These are phyloP conservation scores for Brachypteracias leptosomus DNA, from an alignment of 2,113 vertebrate genomes.

Conservation along the genomic window DNA sequence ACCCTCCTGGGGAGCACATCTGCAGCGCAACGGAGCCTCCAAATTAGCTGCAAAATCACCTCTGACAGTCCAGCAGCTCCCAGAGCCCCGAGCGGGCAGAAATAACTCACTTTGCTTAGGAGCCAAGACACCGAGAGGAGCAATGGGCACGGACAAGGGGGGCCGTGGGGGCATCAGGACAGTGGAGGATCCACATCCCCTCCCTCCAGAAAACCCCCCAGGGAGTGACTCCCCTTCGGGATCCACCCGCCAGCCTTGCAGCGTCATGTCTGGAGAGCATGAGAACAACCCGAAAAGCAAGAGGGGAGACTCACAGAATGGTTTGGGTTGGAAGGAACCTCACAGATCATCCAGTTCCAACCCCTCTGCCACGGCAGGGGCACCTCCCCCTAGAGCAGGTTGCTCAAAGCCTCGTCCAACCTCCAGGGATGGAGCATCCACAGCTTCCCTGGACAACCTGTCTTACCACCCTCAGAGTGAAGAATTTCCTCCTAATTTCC, in stretches of 20 bases:
- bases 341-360: too few species aligned
- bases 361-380: too few species aligned
- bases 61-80: background rate
- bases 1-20: background rate
- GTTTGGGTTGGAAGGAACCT: too few species aligned
- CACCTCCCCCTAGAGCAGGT: too few species aligned
- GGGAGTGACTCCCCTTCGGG: background rate
- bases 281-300: background rate
- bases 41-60: background rate
- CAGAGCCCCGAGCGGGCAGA: background rate
- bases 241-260: rapidly evolving
- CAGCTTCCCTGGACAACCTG: too few species aligned
- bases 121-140: rapidly evolving
- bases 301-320: background rate
- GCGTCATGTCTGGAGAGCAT: rapidly evolving
- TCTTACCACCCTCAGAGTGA: too few species aligned
- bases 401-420: too few species aligned
- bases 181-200: rapidly evolving
- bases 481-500: too few species aligned
- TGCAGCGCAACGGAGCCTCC: rapidly evolving
- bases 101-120: background rate
- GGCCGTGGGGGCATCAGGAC: rapidly evolving
- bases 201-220: rapidly evolving
- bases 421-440: too few species aligned
- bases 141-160: rapidly evolving